phyloP scores from a whole-genome alignment of 2,113 vertebrate species.

The Noctilio leporinus region DNA sequence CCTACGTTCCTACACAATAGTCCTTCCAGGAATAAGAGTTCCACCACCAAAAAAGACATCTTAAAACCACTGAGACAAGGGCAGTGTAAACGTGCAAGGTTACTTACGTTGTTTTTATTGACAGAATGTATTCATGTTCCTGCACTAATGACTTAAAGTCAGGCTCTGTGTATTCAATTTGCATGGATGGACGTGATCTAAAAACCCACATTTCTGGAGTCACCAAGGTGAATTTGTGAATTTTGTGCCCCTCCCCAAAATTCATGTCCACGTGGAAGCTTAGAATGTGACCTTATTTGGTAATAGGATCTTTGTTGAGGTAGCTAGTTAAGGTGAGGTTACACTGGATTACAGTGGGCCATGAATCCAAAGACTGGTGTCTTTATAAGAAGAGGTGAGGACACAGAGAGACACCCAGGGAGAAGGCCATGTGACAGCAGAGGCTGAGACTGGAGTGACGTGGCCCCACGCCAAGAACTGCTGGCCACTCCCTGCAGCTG shows the following conservation, averaged over 20 bases:
- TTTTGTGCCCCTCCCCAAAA: neutral
- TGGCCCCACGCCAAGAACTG: accelerated
- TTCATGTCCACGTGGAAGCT: neutral
- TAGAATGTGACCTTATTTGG: neutral
- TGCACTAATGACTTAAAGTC: neutral
- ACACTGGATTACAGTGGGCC: neutral
- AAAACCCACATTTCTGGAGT: neutral
- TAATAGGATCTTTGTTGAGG: neutral
- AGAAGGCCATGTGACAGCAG: neutral
- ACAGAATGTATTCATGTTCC: neutral
- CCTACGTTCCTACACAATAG: neutral
- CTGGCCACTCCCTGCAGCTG: neutral
- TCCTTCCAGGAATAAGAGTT: neutral
- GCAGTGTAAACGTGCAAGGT: neutral
- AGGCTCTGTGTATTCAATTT: neutral
- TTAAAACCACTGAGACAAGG: neutral
- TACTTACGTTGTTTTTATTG: neutral
- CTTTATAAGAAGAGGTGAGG: neutral
- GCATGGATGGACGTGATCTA: neutral
- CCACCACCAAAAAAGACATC: neutral
- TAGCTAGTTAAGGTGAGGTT: neutral
- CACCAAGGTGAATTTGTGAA: too few relatives aligned
- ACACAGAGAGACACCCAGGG: neutral
- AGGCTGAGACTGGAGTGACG: neutral
- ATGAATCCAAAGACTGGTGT: neutral